A percentile compares a stretch with the other conserved stretches of the same genome.
These are phyloP conservation scores for Ips nitidus DNA, from an alignment of 1,140 invertebrate genomes.

Conservation along the genomic window DNA sequence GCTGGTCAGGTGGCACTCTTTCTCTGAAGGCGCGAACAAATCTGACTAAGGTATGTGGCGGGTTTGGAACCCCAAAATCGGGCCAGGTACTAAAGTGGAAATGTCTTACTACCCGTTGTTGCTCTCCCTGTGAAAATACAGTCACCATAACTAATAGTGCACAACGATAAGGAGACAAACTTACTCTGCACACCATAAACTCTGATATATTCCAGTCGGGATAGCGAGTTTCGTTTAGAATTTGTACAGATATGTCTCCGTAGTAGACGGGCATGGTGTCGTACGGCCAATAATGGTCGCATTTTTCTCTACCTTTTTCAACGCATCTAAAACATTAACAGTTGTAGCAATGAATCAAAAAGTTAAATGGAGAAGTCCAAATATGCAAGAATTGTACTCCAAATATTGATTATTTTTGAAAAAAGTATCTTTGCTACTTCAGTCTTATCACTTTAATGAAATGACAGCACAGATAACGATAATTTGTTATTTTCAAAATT, in stretches of 20 bases:
- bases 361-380: not conserved
- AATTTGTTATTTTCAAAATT: too few species aligned
- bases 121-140: slow-evolving; percentile 67
- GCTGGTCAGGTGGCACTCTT: slow-evolving; percentile 79
- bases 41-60: slow-evolving; percentile 84
- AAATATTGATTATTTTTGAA: too few species aligned
- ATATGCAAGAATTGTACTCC: too few species aligned
- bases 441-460: too few species aligned
- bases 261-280: slow-evolving; percentile 95
- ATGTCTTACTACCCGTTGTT: slow-evolving; percentile 83
- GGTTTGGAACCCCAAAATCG: slow-evolving; percentile 94
- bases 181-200: slow-evolving; percentile 86
- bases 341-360: too few species aligned
- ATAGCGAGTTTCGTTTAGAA: slow-evolving; percentile 90
- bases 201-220: slow-evolving; percentile 94
- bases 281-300: slow-evolving; percentile 97
- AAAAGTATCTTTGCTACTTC: too few species aligned
- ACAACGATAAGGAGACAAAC: slow-evolving; percentile 33
- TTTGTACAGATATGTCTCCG: slow-evolving; percentile 93
- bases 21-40: slow-evolving; percentile 92
- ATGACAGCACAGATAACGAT: too few species aligned
- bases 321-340: slow-evolving; percentile 61
- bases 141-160: not conserved
- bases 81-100: slow-evolving; percentile 98
- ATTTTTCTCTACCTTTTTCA: slow-evolving; percentile 89